Evolutionary conservation across 2,113 vertebrate genomes (phyloP), one percentile per base, ranked within the genome.

Genomic region (Notothenia coriiceps): DNA sequence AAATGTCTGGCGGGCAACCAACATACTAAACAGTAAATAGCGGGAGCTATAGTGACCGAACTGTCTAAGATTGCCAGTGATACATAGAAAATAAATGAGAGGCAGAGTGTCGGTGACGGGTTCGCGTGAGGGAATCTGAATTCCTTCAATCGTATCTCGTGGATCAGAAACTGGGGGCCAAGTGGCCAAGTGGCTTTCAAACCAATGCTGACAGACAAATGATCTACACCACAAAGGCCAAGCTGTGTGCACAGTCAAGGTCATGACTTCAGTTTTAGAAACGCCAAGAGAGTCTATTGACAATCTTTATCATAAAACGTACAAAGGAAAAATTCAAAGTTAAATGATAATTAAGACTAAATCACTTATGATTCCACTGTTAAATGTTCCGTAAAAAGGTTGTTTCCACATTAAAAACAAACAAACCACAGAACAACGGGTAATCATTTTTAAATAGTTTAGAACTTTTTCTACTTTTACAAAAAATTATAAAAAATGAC

Each of bases 11-110:
- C 22, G 29, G 77, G 62, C 46, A 75, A 22, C 67, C 3, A 10
- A 74, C 78, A 55, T 14, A 76, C 60, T 70, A 52, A 86, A 88
- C 59, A 60, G 40, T 13, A 63, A 83, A 83, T 79, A 43, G 77
- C 15, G 6, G 55, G 2, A 29, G 49, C 35, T 64, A 15, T n/a
- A 35, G 25, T 62, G 17, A 35, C 15, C 10, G 60, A 85, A 66
- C 44, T 25, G 33, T 17, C 20, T 60, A 25, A 17, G 35, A 20
- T 6, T 17, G 56, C 49, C 47, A 5, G 55, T 52, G 60, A 64
- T 77, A n/a, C 47, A 62, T 68, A 54, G 35, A n/a, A 74, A 56
- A 76, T 74, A 70, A 64, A 62, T 13, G 1, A 64, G 40, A 68
- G 35, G 18, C 4, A 2, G 10, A 62, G 14, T n/a, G 49, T 13